These are phyloP conservation scores for Trichomycterus rosablanca DNA, from an alignment of 2,113 vertebrate species.

Conservation along the genomic window DNA sequence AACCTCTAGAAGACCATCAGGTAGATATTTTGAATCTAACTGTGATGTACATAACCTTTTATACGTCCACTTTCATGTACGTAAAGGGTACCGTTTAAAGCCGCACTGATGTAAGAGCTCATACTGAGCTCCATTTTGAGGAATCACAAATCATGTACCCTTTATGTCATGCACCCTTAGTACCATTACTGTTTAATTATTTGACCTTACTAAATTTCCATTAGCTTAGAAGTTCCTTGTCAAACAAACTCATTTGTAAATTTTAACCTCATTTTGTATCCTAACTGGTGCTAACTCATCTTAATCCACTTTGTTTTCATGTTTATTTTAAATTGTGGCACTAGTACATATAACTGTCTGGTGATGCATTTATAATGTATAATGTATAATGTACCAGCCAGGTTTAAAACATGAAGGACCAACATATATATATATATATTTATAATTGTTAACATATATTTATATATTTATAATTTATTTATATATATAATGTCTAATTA, in stretches of 20 bases:
- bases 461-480: no score
- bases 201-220: constrained; percentile 61
- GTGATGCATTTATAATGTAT: constrained; percentile 9
- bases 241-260: constrained; percentile 27
- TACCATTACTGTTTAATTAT: constrained; percentile 56
- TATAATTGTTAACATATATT: no score
- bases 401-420: no score
- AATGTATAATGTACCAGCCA: background rate
- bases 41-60: constrained; percentile 27
- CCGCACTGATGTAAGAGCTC: background rate
- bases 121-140: background rate
- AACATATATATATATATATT: no score
- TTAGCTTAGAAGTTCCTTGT: constrained; percentile 47
- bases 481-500: no score
- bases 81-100: constrained; percentile 59
- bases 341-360: background rate
- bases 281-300: constrained; percentile 58
- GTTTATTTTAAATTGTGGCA: constrained; percentile 34
- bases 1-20: constrained; percentile 67
- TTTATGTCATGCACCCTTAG: constrained; percentile 58
- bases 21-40: constrained; percentile 59
- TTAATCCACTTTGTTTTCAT: constrained; percentile 57
- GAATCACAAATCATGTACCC: constrained; percentile 19
- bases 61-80: constrained; percentile 44
- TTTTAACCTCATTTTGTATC: constrained; percentile 22